Base-by-base conservation (phyloP, 2,797 vertebrate genomes). In the Hoplostethus atlanticus region DNA sequence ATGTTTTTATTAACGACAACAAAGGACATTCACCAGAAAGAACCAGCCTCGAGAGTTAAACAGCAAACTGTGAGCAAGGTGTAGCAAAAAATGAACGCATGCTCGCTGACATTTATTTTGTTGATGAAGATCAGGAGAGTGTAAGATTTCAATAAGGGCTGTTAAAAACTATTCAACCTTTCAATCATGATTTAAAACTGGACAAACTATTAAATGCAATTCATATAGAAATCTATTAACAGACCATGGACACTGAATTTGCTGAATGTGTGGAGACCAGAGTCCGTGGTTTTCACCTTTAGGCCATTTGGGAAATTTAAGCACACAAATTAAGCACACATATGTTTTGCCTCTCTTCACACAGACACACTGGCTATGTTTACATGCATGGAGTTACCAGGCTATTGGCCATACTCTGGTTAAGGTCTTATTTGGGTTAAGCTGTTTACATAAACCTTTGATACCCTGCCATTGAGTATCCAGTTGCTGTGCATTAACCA, bases 41-140 rank as follows among this genome's bases (percentile, higher is more conserved):
- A 40, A 2, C 38, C 10, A 9, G 40, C 40, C 40, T 40, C 40
- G 2, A 44, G 40, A 44, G 40, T 44, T 53, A 28, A 53, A 53
- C 10, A 53, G 12, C 51, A 28, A 53, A 12, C 51, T 53, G 10
- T 25, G 28, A 53, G 51, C 17, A 53, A 53, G 51, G 3, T 53
- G 21, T 53, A 28, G 17, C 17, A 12, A 9, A 53, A 53, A 25
- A 12, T 4, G 28, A 25, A 25, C 21, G 40, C 40, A 44, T 44
- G 40, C 40, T 10, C 40, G 10, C 2, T 44, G 40, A 44, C 40
- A 44, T 44, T 44, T 44, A 55, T 64, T 71, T 38, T 34, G 48
- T 17, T 21, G 38, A 59, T 12, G 44, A 17, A 44, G 57, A 71
- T 8, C 13, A 48, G 17, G 38, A 64, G 17, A 68, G 51, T 42